Base-by-base conservation (phyloP, 2,113 vertebrate species). In the Fulmarus glacialis region DNA sequence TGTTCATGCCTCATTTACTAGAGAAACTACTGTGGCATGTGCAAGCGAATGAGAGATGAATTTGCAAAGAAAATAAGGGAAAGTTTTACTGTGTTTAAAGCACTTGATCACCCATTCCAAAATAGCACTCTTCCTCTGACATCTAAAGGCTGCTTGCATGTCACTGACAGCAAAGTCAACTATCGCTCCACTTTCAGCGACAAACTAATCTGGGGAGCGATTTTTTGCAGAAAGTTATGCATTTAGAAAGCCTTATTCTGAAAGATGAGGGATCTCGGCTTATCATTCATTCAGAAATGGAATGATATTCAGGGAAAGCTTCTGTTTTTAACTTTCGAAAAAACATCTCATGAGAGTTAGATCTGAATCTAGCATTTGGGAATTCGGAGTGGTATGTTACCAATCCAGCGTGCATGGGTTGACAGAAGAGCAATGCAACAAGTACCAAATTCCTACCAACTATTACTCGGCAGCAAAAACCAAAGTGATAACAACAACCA, bases 341-440 rank as follows among this genome's bases (percentile, higher is more conserved):
- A 55, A 72, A 55, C 9, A 59, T 13, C 32, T 42, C 22, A 36
- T 6, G 11, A 56, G 24, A 78, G 30, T 62, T 62, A n/a, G 21
- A 18, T 52, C n/a, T 48, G 40, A 93, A 87, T 40, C 77, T 6
- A 72, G 43, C 0, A 1, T 19, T 50, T 43, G 66, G n/a, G 53
- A 55, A 75, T 42, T 29, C 34, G 20, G 34, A 72, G 40, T 5
- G 12, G 14, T 34, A 48, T 6, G 18, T 47, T n/a, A 85, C 36
- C 48, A 56, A 40, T 3, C 3, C 55, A 48, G 15, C 1, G 1
- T 0, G 26, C 0, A 13, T 2, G 2, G 6, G 17, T 2, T 60
- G 40, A 83, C 26, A 83, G 38, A 74, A 82, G 52, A 55, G 38
- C 50, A 74, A 67, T 0, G 6, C 48, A 43, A 0, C 11, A 83